Conservation (phyloP, 1,140 invertebrate genomes). For the Trichoplusia ni region DNA sequence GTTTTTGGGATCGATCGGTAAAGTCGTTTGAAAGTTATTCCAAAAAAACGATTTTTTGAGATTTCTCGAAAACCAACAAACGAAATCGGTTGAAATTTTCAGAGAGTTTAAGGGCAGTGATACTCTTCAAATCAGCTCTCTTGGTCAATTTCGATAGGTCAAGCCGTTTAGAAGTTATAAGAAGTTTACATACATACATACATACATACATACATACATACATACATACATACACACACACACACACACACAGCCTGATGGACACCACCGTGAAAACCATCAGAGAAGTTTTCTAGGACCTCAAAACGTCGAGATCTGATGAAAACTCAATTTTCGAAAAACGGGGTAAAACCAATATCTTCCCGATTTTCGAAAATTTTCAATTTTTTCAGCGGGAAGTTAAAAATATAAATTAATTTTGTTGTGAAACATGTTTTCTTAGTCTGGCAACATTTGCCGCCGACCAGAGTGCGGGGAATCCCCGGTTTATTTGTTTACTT, state of each 20-base stretch:
- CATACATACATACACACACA: not conserved
- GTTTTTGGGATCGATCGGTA: no score
- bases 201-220: constrained; percentile 14
- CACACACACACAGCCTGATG: not conserved
- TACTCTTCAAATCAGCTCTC: no score
- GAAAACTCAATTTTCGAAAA: constrained; percentile 15
- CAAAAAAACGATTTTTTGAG: not conserved
- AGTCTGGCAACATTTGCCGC: no score
- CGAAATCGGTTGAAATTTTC: not conserved
- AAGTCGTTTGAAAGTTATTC: no score
- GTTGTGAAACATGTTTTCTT: no score
- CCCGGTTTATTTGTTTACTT: no score
- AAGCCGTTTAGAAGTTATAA: constrained; percentile 2
- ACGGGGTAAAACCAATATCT: not conserved
- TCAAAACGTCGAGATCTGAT: constrained; percentile 12
- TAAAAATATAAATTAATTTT: no score
- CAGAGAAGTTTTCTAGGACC: constrained; percentile 4
- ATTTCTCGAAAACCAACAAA: not conserved
- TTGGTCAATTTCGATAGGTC: not conserved
- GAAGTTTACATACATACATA: not conserved
- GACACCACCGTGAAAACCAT: not conserved
- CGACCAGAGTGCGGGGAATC: no score
- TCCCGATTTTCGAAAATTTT: not conserved
- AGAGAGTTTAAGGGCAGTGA: not conserved
- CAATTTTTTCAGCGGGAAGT: constrained; percentile 13